Evolutionary conservation across 2,888 invertebrate species (phyloP).

Genomic region (Ceraclea dissimilis): DNA sequence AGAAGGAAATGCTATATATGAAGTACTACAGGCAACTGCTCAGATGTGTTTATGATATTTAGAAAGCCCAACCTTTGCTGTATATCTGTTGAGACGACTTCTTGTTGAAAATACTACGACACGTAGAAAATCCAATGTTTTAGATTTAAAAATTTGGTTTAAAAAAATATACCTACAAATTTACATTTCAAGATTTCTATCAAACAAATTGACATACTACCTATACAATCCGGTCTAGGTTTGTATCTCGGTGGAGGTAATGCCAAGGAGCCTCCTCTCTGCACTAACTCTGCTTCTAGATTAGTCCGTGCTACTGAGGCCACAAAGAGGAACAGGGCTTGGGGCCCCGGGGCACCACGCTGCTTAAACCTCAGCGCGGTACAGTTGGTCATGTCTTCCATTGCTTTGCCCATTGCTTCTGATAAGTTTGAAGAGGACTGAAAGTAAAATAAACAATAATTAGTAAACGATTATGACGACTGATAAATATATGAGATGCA

Average conservation of each 20-base stretch:
- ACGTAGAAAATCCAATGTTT: too few relatives aligned
- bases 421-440: slow-evolving; percentile 66
- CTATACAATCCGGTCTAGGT: slow-evolving; percentile 73
- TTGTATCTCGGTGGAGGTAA: slow-evolving; percentile 55
- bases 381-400: slow-evolving; percentile 89
- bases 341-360: slow-evolving; percentile 57
- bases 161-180: too few relatives aligned
- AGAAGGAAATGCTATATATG: too few relatives aligned
- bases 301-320: slow-evolving; percentile 86
- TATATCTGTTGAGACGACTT: too few relatives aligned
- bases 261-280: slow-evolving; percentile 74
- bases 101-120: too few relatives aligned
- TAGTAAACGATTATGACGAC: too few relatives aligned
- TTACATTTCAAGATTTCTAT: too few relatives aligned
- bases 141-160: too few relatives aligned
- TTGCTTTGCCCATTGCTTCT: slow-evolving; percentile 84
- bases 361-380: slow-evolving; percentile 76
- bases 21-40: too few relatives aligned
- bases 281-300: slow-evolving; percentile 86
- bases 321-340: slow-evolving; percentile 79
- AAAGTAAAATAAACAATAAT: slow-evolving; percentile 21
- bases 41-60: too few relatives aligned
- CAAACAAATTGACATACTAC: slow-evolving; percentile 40
- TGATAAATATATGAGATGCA: not conserved
- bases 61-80: too few relatives aligned